Percentiles rank a stretch among this genome's conserved stretches.
Conservation (phyloP, 2,888 invertebrate genomes). For the Tinea trinotella region DNA sequence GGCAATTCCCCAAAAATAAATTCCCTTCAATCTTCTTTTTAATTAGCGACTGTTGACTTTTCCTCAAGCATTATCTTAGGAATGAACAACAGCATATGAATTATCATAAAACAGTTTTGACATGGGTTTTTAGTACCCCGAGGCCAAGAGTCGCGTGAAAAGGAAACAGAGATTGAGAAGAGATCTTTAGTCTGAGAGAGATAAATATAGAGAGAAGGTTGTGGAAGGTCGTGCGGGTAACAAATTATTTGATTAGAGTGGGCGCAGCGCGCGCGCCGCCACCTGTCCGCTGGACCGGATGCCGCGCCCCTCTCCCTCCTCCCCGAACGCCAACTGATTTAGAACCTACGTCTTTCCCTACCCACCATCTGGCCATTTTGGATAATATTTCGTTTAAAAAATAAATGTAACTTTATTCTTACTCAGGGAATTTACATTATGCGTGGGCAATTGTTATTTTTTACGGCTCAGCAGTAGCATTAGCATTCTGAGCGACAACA, state of each 20-base stretch:
- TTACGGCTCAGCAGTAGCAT: slow-evolving; percentile 26
- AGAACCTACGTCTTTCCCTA: slow-evolving; percentile 15
- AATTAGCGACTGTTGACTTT: not conserved
- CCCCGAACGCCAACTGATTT: slow-evolving; percentile 6
- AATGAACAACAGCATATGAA: too few species aligned
- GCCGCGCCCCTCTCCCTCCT: slow-evolving; percentile 37
- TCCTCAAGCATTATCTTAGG: not conserved
- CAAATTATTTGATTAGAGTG: slow-evolving; percentile 64
- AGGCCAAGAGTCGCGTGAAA: not conserved
- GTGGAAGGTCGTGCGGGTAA: slow-evolving; percentile 56
- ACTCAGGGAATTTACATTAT: not conserved
- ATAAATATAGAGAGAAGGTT: slow-evolving; percentile 43
- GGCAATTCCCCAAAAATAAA: slow-evolving; percentile 24
- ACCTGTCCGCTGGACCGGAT: slow-evolving; percentile 66
- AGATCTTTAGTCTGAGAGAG: slow-evolving; percentile 28
- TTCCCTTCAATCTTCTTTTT: not conserved
- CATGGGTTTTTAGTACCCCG: not conserved
- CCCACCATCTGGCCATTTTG: slow-evolving; percentile 14
- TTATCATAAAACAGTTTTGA: not conserved
- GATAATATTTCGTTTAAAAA: slow-evolving; percentile 3
- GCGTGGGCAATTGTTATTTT: slow-evolving; percentile 18
- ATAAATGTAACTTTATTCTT: slow-evolving; percentile 5
- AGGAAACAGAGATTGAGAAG: not conserved
- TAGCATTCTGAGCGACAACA: slow-evolving; percentile 37
- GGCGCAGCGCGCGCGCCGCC: slow-evolving; percentile 48